Evolutionary conservation across 2,888 invertebrate genomes (phyloP).

Genomic region (Oeneis ivallda): DNA sequence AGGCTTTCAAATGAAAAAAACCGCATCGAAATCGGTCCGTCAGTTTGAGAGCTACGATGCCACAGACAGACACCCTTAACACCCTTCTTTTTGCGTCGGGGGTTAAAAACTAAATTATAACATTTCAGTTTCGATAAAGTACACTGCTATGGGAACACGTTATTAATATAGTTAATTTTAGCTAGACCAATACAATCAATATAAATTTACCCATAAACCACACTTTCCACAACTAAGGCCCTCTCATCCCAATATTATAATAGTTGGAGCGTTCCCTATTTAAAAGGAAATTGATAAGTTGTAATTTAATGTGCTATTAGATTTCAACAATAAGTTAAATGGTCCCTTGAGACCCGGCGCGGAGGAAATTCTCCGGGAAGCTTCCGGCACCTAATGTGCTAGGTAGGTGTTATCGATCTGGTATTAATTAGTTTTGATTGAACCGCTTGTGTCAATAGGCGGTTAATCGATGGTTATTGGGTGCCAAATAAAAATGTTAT

Average conservation of each 20-base stretch:
- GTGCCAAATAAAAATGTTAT: too few species aligned
- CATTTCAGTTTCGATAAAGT: too few species aligned
- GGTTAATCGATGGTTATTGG: not conserved
- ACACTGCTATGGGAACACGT: too few species aligned
- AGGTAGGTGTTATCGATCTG: not conserved
- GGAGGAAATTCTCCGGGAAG: not conserved
- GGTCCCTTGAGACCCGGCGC: not conserved
- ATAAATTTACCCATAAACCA: not conserved
- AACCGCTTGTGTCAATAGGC: not conserved
- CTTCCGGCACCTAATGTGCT: not conserved
- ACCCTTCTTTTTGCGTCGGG: too few species aligned
- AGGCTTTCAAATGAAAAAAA: too few species aligned
- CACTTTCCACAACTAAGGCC: not conserved
- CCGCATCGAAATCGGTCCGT: too few species aligned
- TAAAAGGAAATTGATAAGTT: constrained; percentile 2
- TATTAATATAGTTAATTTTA: not conserved
- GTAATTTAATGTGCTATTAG: not conserved
- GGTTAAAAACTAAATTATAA: too few species aligned
- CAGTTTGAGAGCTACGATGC: too few species aligned
- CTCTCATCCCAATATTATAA: not conserved
- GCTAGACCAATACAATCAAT: not conserved
- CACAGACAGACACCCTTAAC: too few species aligned
- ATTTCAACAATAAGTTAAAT: constrained; percentile 4
- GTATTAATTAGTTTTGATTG: not conserved
- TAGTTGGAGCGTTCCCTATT: not conserved